Percentiles rank a stretch among this genome's conserved stretches.
phyloP scores from a whole-genome alignment of 30 jellyfish, hydroid and myxozoan species.

The Catostylus mosaicus region DNA sequence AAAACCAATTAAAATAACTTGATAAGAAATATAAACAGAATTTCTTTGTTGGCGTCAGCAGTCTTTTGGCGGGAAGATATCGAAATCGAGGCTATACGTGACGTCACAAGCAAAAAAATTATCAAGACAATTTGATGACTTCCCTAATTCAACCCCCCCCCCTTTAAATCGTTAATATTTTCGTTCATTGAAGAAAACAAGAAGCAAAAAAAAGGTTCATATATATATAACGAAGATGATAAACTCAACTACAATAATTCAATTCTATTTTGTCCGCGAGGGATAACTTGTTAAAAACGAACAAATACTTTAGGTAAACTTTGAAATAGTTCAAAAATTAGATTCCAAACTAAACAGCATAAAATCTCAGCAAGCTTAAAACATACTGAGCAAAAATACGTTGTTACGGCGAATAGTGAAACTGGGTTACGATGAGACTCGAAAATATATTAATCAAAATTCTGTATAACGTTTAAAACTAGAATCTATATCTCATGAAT shows the following conservation, averaged over 20 bases:
- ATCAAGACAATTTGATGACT: too few relatives aligned
- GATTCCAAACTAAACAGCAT: conserved; percentile 11
- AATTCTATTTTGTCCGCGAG: not conserved
- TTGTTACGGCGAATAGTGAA: not conserved
- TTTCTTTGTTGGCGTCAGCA: too few relatives aligned
- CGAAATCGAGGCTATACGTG: too few relatives aligned
- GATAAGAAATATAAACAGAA: too few relatives aligned
- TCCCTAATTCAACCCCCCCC: too few relatives aligned
- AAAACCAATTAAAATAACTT: too few relatives aligned
- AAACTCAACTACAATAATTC: conserved; percentile 14
- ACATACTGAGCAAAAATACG: conserved; percentile 37
- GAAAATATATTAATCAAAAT: conserved; percentile 21
- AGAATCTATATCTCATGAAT: not conserved
- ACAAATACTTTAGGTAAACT: conserved; percentile 14
- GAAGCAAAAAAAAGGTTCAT: not conserved
- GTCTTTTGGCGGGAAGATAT: too few relatives aligned
- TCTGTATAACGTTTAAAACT: not conserved
- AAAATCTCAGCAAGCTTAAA: conserved; percentile 43
- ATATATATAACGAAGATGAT: not conserved
- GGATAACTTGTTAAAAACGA: not conserved
- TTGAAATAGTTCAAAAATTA: conserved; percentile 4
- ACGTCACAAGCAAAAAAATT: too few relatives aligned
- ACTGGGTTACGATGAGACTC: not conserved
- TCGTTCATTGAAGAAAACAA: too few relatives aligned
- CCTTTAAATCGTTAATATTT: too few relatives aligned